Percentiles rank a stretch among this genome's conserved stretches.
phyloP scores from a whole-genome alignment of 2,888 invertebrate genomes.

The Drosophila maculinotata region DNA sequence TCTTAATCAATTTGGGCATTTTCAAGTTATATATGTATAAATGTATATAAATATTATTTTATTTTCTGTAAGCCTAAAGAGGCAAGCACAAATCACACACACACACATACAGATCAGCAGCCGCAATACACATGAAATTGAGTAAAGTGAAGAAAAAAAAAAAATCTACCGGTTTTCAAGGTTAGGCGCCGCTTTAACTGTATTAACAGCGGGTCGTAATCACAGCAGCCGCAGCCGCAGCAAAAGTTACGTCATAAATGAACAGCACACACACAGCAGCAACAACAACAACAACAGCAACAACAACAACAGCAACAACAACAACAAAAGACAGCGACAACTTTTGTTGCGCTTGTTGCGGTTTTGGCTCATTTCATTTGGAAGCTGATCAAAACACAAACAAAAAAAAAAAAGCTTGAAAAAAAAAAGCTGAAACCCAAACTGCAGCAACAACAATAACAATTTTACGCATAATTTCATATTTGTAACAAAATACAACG shows the following conservation, averaged over 20 bases:
- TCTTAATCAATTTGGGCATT: constrained; percentile 1
- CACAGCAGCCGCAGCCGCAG: constrained; percentile 67
- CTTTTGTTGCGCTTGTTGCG: constrained; percentile 67
- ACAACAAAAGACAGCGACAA: constrained; percentile 52
- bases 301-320: constrained; percentile 33
- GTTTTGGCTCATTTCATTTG: constrained; percentile 79
- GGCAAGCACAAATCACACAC: constrained; percentile 44
- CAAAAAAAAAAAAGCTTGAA: constrained; percentile 8
- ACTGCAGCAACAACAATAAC: constrained; percentile 56
- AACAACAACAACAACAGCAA: constrained; percentile 28
- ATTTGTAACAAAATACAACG: constrained; percentile 72
- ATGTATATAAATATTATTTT: constrained; percentile 30
- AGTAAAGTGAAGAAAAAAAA: constrained; percentile 59
- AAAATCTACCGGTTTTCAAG: constrained; percentile 78
- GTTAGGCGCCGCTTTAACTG: constrained; percentile 77
- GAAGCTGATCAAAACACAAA: constrained; percentile 29
- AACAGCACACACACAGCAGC: constrained; percentile 57
- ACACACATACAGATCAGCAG: constrained; percentile 37
- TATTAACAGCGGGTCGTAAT: constrained; percentile 77
- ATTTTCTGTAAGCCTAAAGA: constrained; percentile 45
- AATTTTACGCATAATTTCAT: constrained; percentile 80
- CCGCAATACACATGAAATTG: constrained; percentile 50
- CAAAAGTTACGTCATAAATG: constrained; percentile 80
- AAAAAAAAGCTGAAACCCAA: constrained; percentile 47
- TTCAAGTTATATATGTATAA: constrained; percentile 1